These are phyloP conservation scores for Drosophila silvestris DNA, from an alignment of 2,888 invertebrate genomes.

Conservation along the genomic window DNA sequence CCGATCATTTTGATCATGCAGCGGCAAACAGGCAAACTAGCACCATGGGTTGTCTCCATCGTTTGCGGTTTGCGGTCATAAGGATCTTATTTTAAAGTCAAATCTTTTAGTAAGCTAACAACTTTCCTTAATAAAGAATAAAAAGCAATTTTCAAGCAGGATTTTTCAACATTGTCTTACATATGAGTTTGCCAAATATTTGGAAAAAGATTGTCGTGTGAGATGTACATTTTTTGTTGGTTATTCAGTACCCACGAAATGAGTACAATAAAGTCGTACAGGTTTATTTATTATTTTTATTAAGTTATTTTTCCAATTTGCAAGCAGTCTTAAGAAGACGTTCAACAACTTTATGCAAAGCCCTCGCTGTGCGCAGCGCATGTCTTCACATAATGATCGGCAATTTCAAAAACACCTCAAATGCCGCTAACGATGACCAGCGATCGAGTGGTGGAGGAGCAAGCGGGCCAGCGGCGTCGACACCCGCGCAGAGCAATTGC, in stretches of 20 bases:
- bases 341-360: conserved; percentile 21
- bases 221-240: neutral
- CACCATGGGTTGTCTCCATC: conserved; percentile 8
- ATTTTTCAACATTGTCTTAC: neutral
- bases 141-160: neutral
- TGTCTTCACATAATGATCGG: conserved; percentile 78
- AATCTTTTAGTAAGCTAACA: neutral
- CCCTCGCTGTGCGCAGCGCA: conserved; percentile 54
- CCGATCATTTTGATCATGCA: conserved; percentile 74
- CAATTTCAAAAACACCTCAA: conserved; percentile 84
- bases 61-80: conserved; percentile 5
- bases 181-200: neutral
- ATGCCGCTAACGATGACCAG: conserved; percentile 71
- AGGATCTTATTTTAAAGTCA: neutral
- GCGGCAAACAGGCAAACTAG: conserved; percentile 42
- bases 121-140: too few species aligned
- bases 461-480: conserved; percentile 31
- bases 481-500: conserved; percentile 62
- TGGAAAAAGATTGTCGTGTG: neutral
- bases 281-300: neutral
- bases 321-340: neutral
- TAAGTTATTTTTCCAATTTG: neutral
- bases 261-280: neutral
- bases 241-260: neutral
- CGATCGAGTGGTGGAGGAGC: conserved; percentile 30